A percentile compares a stretch with the other conserved stretches of the same genome.
These are phyloP conservation scores for Macrostomum cliftonense DNA, from an alignment of 2,888 invertebrate genomes.

Conservation along the genomic window DNA sequence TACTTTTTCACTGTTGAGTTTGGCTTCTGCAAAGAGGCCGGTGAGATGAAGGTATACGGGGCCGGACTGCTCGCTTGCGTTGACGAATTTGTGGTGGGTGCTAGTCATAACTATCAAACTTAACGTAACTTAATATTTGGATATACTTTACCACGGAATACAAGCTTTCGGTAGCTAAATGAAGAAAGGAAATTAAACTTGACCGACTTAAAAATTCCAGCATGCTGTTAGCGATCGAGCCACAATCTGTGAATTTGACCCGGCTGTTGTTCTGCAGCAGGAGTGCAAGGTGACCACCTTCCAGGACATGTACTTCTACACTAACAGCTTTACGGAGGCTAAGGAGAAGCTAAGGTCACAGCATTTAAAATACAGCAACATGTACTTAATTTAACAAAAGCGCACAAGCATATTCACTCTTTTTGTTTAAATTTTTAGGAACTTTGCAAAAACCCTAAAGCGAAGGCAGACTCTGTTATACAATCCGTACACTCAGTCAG, in stretches of 20 bases:
- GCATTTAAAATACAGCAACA: too few relatives aligned
- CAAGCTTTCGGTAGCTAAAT: too few relatives aligned
- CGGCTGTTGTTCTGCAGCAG: slow-evolving; percentile 49
- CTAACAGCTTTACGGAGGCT: slow-evolving; percentile 89
- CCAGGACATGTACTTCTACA: slow-evolving; percentile 88
- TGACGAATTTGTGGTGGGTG: slow-evolving; percentile 54
- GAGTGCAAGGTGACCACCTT: slow-evolving; percentile 92
- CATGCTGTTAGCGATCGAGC: slow-evolving; percentile 37
- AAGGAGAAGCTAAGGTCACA: slow-evolving; percentile 89
- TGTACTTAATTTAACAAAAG: too few relatives aligned
- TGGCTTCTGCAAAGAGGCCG: slow-evolving; percentile 73
- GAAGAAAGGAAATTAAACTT: too few relatives aligned
- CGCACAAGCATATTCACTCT: too few relatives aligned
- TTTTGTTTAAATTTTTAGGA: slow-evolving; percentile 16
- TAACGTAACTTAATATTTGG: too few relatives aligned
- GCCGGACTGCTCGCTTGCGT: slow-evolving; percentile 86
- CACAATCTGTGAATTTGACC: slow-evolving; percentile 68
- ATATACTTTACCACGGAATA: too few relatives aligned
- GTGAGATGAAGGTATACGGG: slow-evolving; percentile 70
- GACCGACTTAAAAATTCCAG: slow-evolving; percentile 22
- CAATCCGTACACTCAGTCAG: slow-evolving; percentile 72
- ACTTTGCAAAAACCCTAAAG: slow-evolving; percentile 49
- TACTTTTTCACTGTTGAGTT: slow-evolving; percentile 98
- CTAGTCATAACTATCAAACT: neutral
- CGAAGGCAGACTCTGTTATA: slow-evolving; percentile 89